Evolutionary conservation across 2,113 vertebrate genomes (phyloP).

Genomic region (Campylorhamphus procurvoides): DNA sequence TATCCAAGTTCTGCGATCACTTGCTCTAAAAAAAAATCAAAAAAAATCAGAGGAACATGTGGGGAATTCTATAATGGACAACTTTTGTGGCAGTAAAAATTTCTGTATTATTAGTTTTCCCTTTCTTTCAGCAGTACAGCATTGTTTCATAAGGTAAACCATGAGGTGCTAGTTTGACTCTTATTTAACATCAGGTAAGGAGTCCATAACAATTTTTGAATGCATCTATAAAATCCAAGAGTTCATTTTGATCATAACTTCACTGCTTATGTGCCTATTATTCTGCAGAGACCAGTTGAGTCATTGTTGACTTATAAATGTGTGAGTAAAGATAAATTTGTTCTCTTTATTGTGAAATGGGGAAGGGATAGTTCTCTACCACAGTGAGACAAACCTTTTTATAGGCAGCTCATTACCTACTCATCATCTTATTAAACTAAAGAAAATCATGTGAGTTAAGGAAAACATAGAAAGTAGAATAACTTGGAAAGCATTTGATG

Average conservation of each 20-base stretch:
- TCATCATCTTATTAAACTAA: background rate
- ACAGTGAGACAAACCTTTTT: background rate
- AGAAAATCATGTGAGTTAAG: background rate
- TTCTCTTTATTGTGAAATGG: background rate
- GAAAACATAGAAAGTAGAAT: background rate
- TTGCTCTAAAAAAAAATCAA: background rate
- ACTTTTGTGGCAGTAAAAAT: background rate
- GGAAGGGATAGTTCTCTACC: background rate
- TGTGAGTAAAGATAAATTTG: background rate
- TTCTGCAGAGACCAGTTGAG: background rate
- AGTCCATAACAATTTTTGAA: background rate
- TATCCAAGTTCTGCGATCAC: background rate
- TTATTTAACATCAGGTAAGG: background rate
- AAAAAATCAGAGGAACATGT: background rate
- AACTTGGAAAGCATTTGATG: background rate
- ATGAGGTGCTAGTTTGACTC: background rate
- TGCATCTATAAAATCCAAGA: background rate
- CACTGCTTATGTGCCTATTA: background rate
- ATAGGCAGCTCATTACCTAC: background rate
- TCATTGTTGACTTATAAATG: background rate
- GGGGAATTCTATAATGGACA: background rate
- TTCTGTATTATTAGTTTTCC: background rate
- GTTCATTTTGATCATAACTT: background rate
- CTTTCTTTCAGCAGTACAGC: background rate
- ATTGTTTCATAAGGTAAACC: background rate